These are phyloP conservation scores for Endotricha flammealis DNA, from an alignment of 2,888 invertebrate genomes.

Conservation along the genomic window DNA sequence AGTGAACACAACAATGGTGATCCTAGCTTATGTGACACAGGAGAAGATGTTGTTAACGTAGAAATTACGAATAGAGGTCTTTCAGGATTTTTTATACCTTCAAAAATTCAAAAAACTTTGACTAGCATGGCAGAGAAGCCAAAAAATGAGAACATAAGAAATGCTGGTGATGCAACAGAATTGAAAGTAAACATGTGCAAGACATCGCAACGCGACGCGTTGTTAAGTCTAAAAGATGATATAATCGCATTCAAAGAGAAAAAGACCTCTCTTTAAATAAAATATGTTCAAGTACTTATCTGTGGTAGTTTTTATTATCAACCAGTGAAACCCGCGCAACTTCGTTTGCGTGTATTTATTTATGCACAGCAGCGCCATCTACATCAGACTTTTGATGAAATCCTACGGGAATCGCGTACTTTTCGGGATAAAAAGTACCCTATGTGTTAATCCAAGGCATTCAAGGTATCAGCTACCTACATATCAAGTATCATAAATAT, in stretches of 20 bases:
- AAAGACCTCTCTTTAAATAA: too few species aligned
- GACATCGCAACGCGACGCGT: conserved; percentile 19
- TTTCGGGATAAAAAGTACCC: too few species aligned
- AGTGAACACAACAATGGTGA: conserved; percentile 35
- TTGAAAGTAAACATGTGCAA: conserved; percentile 13
- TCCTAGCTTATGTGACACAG: conserved; percentile 41
- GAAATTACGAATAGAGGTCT: conserved; percentile 64
- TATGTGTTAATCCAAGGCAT: too few species aligned
- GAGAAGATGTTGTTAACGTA: conserved; percentile 48
- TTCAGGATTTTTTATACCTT: conserved; percentile 60
- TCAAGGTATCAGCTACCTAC: too few species aligned
- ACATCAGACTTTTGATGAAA: too few species aligned
- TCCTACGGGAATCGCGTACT: too few species aligned
- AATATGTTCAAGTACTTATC: too few species aligned
- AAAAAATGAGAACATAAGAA: conserved; percentile 21
- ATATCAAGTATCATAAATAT: too few species aligned
- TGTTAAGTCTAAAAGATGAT: conserved; percentile 32
- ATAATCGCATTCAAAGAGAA: conserved; percentile 30
- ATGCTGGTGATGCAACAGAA: conserved; percentile 12
- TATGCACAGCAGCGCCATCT: too few species aligned
- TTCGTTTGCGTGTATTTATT: too few species aligned
- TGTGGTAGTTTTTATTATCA: too few species aligned
- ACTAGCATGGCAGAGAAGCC: conserved; percentile 24
- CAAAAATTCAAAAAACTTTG: conserved; percentile 31
- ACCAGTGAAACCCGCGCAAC: too few species aligned